A percentile compares a stretch with the other conserved stretches of the same genome.
Evolutionary conservation across 2,797 vertebrate species (phyloP).

Genomic region (Notoglanidium macrostoma): DNA sequence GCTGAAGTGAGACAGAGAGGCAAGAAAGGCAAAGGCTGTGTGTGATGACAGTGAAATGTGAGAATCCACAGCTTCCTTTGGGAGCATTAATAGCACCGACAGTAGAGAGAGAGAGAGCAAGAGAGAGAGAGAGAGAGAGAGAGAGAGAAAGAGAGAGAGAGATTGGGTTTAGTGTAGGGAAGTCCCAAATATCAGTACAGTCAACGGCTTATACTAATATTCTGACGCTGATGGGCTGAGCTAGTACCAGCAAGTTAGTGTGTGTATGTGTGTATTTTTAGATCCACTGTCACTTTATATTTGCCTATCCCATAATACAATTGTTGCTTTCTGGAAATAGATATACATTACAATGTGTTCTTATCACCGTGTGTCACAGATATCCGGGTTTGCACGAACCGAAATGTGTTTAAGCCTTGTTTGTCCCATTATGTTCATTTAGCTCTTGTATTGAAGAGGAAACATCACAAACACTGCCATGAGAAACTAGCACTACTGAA

Average conservation of each 20-base stretch:
- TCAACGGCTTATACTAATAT: neutral
- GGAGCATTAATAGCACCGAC: conserved; percentile 35
- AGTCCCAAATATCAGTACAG: conserved; percentile 10
- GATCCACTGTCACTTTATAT: neutral
- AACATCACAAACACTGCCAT: neutral
- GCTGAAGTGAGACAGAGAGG: neutral
- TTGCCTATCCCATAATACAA: neutral
- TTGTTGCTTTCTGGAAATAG: neutral
- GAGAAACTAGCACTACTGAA: neutral
- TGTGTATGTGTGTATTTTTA: neutral
- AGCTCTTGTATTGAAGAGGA: neutral
- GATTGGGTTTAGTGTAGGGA: neutral
- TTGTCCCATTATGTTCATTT: neutral
- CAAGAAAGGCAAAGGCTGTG: conserved; percentile 3
- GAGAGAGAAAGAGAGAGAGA: neutral
- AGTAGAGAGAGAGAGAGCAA: neutral
- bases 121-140: too few relatives aligned
- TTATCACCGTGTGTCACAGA: too few relatives aligned
- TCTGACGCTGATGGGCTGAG: neutral
- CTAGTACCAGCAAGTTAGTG: neutral
- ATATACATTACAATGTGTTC: neutral
- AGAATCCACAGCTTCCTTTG: conserved; percentile 30
- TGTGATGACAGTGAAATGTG: conserved; percentile 41
- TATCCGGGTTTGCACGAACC: neutral
- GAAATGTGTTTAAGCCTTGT: neutral